phyloP scores from a whole-genome alignment of 92 coral and sea anemone genomes.

The Plumapathes pennacea region DNA sequence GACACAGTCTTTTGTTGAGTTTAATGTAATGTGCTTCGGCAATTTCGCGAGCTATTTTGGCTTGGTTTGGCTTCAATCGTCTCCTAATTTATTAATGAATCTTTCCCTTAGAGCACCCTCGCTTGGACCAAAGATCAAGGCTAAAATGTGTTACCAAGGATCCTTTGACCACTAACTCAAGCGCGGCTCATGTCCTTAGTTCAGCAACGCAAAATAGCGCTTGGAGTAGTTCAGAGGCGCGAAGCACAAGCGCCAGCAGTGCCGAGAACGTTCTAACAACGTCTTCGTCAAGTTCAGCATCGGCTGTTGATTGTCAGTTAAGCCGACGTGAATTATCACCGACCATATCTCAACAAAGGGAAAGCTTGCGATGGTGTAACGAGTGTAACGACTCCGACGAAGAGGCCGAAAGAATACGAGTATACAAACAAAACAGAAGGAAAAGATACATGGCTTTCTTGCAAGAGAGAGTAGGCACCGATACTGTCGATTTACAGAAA shows the following conservation, averaged over 20 bases:
- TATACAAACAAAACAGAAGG: slow-evolving; percentile 83
- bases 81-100: too few relatives aligned
- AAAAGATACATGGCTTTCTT: slow-evolving; percentile 77
- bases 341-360: slow-evolving; percentile 31
- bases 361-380: slow-evolving; percentile 74
- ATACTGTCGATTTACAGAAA: slow-evolving; percentile 6
- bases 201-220: slow-evolving; percentile 11
- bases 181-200: slow-evolving; percentile 7
- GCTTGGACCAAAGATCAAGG: too few relatives aligned
- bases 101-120: too few relatives aligned
- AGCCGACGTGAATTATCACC: too few relatives aligned
- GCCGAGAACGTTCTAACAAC: slow-evolving; percentile 5
- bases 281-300: too few relatives aligned
- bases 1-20: too few relatives aligned
- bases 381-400: slow-evolving; percentile 35
- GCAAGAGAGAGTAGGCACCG: slow-evolving; percentile 31
- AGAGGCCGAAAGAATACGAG: slow-evolving; percentile 73
- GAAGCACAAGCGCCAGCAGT: slow-evolving; percentile 71
- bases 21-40: too few relatives aligned
- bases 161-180: neutral
- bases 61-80: too few relatives aligned
- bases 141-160: too few relatives aligned
- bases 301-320: too few relatives aligned
- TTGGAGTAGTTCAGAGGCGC: slow-evolving; percentile 58
- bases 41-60: too few relatives aligned